Conservation (phyloP, 2,888 invertebrate genomes). For the Athetis lepigone region DNA sequence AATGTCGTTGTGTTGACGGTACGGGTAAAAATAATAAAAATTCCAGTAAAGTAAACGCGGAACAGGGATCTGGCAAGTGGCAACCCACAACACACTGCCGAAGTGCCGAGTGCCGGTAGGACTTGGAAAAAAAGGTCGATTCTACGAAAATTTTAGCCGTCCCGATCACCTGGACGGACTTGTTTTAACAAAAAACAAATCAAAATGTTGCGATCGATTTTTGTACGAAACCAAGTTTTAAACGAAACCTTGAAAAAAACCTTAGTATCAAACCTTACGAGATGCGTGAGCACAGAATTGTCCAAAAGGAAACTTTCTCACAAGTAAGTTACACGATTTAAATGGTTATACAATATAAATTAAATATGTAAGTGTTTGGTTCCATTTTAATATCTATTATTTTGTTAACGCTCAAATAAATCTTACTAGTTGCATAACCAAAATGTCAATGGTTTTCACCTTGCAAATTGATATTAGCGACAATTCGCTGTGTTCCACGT, state of each 20-base stretch:
- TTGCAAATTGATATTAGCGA: slow-evolving; percentile 67
- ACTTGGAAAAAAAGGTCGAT: slow-evolving; percentile 85
- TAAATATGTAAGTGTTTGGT: slow-evolving; percentile 15
- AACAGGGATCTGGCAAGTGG: slow-evolving; percentile 58
- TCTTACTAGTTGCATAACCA: slow-evolving; percentile 86
- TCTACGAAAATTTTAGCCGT: slow-evolving; percentile 79
- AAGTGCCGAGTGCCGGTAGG: slow-evolving; percentile 28
- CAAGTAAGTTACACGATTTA: slow-evolving; percentile 85
- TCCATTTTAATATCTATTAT: slow-evolving; percentile 10
- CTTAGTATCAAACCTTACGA: slow-evolving; percentile 89
- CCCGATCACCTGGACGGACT: slow-evolving; percentile 83
- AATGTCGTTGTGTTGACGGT: too few relatives aligned
- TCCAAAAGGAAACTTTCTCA: slow-evolving; percentile 91
- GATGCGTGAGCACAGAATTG: slow-evolving; percentile 92
- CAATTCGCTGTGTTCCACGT: slow-evolving; percentile 69
- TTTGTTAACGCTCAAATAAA: slow-evolving; percentile 34
- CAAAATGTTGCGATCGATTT: slow-evolving; percentile 94
- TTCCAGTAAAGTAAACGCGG: slow-evolving; percentile 3
- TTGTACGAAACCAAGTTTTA: slow-evolving; percentile 92
- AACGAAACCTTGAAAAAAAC: slow-evolving; percentile 91
- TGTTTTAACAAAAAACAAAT: slow-evolving; percentile 73
- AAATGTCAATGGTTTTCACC: slow-evolving; percentile 82
- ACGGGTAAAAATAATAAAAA: too few relatives aligned
- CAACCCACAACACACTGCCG: slow-evolving; percentile 81
- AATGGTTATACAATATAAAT: slow-evolving; percentile 25